A percentile compares a stretch with the other conserved stretches of the same genome.
Conservation (phyloP, 2,888 invertebrate species). For the Eucera pruinosa region DNA sequence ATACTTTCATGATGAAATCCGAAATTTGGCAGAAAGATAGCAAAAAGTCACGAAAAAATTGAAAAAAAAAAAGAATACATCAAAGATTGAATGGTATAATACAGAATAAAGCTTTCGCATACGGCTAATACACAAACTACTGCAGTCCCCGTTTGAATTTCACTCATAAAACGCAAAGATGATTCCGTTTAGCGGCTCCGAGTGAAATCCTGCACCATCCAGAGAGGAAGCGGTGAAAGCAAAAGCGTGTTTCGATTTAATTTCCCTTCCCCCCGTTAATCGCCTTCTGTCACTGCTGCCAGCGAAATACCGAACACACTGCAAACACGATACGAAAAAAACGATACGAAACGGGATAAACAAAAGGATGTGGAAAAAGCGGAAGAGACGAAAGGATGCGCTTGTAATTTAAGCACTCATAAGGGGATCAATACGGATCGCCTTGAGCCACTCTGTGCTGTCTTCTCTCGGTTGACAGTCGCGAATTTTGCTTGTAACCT, state of each 20-base stretch:
- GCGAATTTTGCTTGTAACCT: constrained; percentile 83
- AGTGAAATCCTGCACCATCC: background rate
- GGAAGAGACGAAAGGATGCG: constrained; percentile 18
- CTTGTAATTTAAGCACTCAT: constrained; percentile 62
- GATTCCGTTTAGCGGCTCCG: background rate
- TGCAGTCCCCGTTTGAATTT: no score
- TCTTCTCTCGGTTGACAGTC: constrained; percentile 77
- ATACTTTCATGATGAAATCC: no score
- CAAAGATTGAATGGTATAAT: no score
- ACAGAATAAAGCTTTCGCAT: no score
- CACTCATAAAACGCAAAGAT: no score
- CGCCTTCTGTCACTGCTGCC: background rate
- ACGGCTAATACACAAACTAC: no score
- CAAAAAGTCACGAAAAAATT: no score
- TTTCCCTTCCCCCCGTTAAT: background rate
- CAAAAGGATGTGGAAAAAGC: background rate
- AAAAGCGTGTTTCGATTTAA: constrained; percentile 15
- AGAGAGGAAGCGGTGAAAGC: constrained; percentile 2
- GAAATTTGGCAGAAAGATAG: no score
- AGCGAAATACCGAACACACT: background rate
- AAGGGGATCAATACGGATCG: constrained; percentile 59
- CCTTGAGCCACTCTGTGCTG: constrained; percentile 60
- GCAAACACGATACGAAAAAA: background rate
- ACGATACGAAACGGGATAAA: background rate
- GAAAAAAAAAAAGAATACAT: no score